Percentiles rank a stretch among this genome's conserved stretches.
Evolutionary conservation across 2,113 vertebrate genomes (phyloP).

Genomic region (Chunga burmeisteri): DNA sequence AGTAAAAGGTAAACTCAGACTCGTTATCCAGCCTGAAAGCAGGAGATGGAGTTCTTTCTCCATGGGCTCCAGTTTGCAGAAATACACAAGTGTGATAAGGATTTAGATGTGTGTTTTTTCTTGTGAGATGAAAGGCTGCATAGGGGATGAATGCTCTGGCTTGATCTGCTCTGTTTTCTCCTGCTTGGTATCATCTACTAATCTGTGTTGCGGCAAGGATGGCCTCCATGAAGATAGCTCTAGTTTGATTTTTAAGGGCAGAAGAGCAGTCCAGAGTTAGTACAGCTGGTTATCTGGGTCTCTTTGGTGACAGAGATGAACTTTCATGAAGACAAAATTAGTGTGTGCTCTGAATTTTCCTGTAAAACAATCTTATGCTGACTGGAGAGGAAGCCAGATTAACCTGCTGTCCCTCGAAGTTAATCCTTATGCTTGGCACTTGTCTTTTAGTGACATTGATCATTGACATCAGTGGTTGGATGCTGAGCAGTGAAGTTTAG

Average conservation of each 20-base stretch:
- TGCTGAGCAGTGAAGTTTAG: background rate
- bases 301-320: background rate
- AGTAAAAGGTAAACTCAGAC: background rate
- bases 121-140: background rate
- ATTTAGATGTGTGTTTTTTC: background rate
- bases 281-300: background rate
- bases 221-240: background rate
- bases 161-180: background rate
- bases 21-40: background rate
- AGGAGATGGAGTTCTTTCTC: background rate
- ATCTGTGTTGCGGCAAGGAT: background rate
- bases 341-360: background rate
- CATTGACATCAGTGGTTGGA: background rate
- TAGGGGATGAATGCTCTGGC: background rate
- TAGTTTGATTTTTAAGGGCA: background rate
- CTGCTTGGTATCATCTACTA: background rate
- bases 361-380: background rate
- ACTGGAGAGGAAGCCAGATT: background rate
- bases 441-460: background rate
- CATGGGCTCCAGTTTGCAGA: background rate
- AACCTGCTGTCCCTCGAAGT: background rate
- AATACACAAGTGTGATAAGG: background rate
- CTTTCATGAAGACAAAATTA: background rate
- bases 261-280: background rate
- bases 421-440: fast-evolving